A percentile compares a stretch with the other conserved stretches of the same genome.
These are phyloP conservation scores for Thaumetopoea pityocampa DNA, from an alignment of 1,140 invertebrate species.

Conservation along the genomic window DNA sequence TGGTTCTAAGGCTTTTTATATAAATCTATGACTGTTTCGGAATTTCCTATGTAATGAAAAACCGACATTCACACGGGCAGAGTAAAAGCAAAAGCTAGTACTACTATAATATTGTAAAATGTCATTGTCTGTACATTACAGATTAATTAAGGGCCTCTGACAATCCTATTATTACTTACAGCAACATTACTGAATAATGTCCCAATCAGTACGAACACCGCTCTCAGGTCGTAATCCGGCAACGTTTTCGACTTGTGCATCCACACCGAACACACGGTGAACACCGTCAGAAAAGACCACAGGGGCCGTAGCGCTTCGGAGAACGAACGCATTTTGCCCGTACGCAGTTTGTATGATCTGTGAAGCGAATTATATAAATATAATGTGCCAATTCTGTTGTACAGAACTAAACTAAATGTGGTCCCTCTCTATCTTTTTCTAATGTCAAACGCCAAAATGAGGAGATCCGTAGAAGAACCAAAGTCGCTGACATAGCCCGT, in stretches of 20 bases:
- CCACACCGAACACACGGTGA: constrained; percentile 87
- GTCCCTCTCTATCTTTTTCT: no score
- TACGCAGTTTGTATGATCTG: constrained; percentile 63
- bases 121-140: no score
- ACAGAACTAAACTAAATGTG: no score
- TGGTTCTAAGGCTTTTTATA: no score
- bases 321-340: constrained; percentile 57
- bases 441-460: no score
- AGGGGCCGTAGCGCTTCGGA: constrained; percentile 82
- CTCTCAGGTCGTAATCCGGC: constrained; percentile 87
- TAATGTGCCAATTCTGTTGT: neutral
- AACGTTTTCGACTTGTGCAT: constrained; percentile 84
- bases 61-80: no score
- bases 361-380: constrained; percentile 17
- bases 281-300: constrained; percentile 84
- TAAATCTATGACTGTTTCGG: no score
- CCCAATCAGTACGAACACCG: constrained; percentile 90
- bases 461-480: no score
- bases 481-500: no score
- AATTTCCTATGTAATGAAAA: no score
- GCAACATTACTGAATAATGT: constrained; percentile 97
- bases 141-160: neutral
- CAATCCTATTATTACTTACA: constrained; percentile 80
- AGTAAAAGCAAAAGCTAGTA: no score
- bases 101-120: no score